phyloP scores from a whole-genome alignment of 2,113 vertebrate species.

The Python bivittatus region DNA sequence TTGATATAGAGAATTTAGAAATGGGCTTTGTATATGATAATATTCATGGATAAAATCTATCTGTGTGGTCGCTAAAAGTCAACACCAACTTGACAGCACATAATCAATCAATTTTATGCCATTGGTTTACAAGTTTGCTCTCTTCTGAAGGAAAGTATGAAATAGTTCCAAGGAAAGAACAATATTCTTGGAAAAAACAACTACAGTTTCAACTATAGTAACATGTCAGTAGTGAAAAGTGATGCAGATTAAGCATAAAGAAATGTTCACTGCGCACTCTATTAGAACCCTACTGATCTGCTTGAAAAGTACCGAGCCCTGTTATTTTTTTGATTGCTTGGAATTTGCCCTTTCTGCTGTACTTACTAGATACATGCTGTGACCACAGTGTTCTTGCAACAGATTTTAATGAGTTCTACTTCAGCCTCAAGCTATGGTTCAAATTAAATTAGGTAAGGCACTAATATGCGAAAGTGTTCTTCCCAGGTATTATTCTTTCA shows the following conservation, averaged over 20 bases:
- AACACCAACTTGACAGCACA: neutral
- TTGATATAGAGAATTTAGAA: neutral
- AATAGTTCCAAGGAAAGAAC: slow-evolving; percentile 41
- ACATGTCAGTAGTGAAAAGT: neutral
- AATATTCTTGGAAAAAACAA: neutral
- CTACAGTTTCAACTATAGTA: neutral
- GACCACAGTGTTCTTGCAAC: neutral
- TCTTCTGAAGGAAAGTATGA: neutral
- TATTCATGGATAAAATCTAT: neutral
- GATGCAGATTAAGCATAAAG: slow-evolving; percentile 21
- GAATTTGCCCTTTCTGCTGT: neutral
- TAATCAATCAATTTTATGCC: neutral
- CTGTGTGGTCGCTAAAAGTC: neutral
- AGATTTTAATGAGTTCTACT: neutral
- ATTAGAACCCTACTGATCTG: slow-evolving; percentile 33
- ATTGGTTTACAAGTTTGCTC: neutral
- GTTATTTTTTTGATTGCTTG: slow-evolving; percentile 3
- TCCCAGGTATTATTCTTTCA: neutral
- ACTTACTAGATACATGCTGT: neutral
- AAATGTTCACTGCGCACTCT: neutral
- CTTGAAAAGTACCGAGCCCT: slow-evolving; percentile 36
- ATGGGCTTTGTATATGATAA: neutral
- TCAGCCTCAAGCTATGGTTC: neutral
- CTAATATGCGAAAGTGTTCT: neutral
- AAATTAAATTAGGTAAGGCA: neutral